Evolutionary conservation across 1,140 invertebrate genomes (phyloP).

Genomic region (Drosophila nannoptera): DNA sequence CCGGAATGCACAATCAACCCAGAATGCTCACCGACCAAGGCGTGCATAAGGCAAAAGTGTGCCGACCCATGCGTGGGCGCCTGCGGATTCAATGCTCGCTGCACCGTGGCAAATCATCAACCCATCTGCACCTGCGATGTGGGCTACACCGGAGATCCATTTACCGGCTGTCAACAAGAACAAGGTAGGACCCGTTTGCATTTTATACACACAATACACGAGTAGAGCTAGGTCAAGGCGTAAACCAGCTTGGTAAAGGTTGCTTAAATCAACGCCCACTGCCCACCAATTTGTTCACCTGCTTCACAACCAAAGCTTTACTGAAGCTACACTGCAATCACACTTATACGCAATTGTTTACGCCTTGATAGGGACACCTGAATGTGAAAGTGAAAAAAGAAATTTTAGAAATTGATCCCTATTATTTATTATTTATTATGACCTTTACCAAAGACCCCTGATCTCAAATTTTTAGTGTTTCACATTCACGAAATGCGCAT

Average conservation of each 20-base stretch:
- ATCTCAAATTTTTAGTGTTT: conserved; percentile 40
- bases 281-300: conserved; percentile 25
- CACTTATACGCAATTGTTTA: conserved; percentile 31
- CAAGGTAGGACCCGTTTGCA: conserved; percentile 80
- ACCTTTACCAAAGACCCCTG: conserved; percentile 12
- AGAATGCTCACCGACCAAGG: conserved; percentile 83
- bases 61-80: conserved; percentile 85
- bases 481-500: conserved; percentile 47
- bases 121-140: conserved; percentile 85
- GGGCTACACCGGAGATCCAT: conserved; percentile 88
- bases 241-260: conserved; percentile 63
- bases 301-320: conserved; percentile 23
- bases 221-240: conserved; percentile 57
- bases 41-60: conserved; percentile 84
- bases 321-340: conserved; percentile 24
- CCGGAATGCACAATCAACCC: conserved; percentile 84
- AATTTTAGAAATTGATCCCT: not conserved
- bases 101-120: conserved; percentile 85
- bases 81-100: conserved; percentile 85
- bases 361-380: conserved; percentile 45
- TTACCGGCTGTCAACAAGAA: conserved; percentile 83
- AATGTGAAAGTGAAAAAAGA: conserved; percentile 52
- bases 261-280: conserved; percentile 37
- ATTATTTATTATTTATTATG: not conserved
- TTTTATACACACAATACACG: conserved; percentile 22